These are phyloP conservation scores for Ichneumon xanthorius DNA, from an alignment of 2,888 invertebrate species.

Conservation along the genomic window DNA sequence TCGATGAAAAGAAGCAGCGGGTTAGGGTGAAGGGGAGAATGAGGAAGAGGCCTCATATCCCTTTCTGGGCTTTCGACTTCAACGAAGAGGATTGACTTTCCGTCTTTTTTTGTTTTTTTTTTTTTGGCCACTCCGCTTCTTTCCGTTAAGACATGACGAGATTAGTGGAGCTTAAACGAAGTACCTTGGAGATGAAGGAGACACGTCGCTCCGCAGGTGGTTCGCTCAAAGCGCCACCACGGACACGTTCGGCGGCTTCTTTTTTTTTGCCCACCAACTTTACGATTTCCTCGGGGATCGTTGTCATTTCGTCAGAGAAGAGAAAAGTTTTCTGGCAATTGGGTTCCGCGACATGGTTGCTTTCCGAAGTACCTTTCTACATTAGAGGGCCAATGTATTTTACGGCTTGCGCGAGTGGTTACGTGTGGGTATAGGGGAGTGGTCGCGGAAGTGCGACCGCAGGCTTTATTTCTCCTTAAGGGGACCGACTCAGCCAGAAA, in stretches of 20 bases:
- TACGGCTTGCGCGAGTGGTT: slow-evolving; percentile 1
- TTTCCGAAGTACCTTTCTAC: slow-evolving; percentile 7
- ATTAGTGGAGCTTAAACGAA: slow-evolving; percentile 36
- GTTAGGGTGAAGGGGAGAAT: slow-evolving; percentile 3
- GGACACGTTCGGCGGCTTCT: background rate
- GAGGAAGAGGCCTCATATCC: slow-evolving; percentile 12
- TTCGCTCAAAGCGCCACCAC: background rate
- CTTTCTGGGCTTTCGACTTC: background rate
- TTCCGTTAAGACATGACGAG: slow-evolving; percentile 38
- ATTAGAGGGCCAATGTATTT: slow-evolving; percentile 6
- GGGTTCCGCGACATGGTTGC: slow-evolving; percentile 17
- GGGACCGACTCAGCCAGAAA: background rate
- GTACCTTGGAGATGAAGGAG: slow-evolving; percentile 3
- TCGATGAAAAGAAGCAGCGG: slow-evolving; percentile 18
- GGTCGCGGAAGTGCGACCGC: background rate
- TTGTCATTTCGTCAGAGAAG: slow-evolving; percentile 28
- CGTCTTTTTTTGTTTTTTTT: background rate
- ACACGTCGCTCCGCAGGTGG: background rate
- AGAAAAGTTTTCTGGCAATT: slow-evolving; percentile 53
- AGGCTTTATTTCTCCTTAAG: slow-evolving; percentile 47
- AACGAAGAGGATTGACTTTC: background rate
- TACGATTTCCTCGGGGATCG: slow-evolving; percentile 66
- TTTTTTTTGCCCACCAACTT: slow-evolving; percentile 44
- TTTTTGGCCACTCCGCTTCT: background rate
- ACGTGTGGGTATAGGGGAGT: slow-evolving; percentile 9